Percentiles rank a stretch among this genome's conserved stretches.
These are phyloP conservation scores for Labia minor DNA, from an alignment of 2,888 invertebrate genomes.

Conservation along the genomic window DNA sequence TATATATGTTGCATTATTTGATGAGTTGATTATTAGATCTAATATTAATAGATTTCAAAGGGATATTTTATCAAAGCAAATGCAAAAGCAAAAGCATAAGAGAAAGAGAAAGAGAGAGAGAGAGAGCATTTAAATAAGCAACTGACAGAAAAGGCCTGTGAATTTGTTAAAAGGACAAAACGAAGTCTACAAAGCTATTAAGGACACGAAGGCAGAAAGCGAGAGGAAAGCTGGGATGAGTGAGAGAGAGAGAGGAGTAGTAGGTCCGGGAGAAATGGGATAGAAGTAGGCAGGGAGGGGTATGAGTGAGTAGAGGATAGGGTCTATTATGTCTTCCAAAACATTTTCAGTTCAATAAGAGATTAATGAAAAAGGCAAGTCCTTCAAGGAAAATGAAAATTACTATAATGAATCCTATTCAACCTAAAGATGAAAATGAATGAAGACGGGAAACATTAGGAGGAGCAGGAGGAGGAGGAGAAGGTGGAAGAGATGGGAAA, in stretches of 20 bases:
- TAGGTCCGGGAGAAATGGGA: no score
- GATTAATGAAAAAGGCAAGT: neutral
- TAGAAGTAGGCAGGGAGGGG: no score
- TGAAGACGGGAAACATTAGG: no score
- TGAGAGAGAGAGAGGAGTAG: no score
- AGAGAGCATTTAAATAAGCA: neutral
- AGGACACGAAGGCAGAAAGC: neutral
- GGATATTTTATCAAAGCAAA: neutral
- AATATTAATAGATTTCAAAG: conserved; percentile 13
- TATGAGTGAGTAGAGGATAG: no score
- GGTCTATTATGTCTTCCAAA: neutral
- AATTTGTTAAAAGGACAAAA: neutral
- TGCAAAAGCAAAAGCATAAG: no score
- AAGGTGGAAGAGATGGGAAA: no score
- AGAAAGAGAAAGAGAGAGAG: no score
- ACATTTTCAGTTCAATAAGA: neutral
- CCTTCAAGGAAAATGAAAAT: neutral
- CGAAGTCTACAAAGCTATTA: neutral
- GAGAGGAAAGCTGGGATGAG: no score
- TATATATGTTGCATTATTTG: neutral
- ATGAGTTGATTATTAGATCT: neutral
- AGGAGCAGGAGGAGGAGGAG: no score
- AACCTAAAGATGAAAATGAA: no score
- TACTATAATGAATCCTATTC: neutral
- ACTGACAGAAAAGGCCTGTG: neutral